phyloP scores from a whole-genome alignment of 2,113 vertebrate genomes.

The Albula goreensis region DNA sequence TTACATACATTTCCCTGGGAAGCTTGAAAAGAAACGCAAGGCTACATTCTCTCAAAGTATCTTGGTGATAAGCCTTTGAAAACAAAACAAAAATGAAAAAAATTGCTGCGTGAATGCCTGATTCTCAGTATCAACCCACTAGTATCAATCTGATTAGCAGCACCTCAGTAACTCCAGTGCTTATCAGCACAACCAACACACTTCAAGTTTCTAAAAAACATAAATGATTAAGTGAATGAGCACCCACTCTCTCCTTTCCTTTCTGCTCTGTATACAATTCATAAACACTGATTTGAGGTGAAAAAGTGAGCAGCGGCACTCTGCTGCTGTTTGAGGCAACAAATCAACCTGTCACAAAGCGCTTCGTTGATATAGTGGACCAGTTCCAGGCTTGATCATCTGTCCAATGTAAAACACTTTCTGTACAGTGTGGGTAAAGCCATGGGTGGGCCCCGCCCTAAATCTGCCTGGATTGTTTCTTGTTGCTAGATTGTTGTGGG shows the following conservation, averaged over 20 bases:
- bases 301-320: not conserved
- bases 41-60: constrained; percentile 24
- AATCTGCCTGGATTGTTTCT: not conserved
- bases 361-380: not conserved
- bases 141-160: constrained; percentile 21
- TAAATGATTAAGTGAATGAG: constrained; percentile 36
- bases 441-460: not conserved
- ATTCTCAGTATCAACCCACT: constrained; percentile 6
- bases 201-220: constrained; percentile 39
- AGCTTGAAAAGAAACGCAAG: constrained; percentile 22
- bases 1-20: constrained; percentile 51
- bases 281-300: not conserved
- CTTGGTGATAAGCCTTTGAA: constrained; percentile 14
- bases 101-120: constrained; percentile 15
- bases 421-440: not conserved
- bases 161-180: constrained; percentile 36
- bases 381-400: not conserved
- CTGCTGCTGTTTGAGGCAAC: not conserved
- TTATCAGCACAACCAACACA: constrained; percentile 35
- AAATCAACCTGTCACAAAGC: not conserved
- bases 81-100: not conserved
- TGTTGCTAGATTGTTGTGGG: constrained; percentile 33
- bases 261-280: not conserved
- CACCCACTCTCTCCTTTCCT: constrained; percentile 21
- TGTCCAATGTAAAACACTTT: not conserved